Evolutionary conservation across 2,888 invertebrate species (phyloP).

Genomic region (Glyphotaelius pellucidus): DNA sequence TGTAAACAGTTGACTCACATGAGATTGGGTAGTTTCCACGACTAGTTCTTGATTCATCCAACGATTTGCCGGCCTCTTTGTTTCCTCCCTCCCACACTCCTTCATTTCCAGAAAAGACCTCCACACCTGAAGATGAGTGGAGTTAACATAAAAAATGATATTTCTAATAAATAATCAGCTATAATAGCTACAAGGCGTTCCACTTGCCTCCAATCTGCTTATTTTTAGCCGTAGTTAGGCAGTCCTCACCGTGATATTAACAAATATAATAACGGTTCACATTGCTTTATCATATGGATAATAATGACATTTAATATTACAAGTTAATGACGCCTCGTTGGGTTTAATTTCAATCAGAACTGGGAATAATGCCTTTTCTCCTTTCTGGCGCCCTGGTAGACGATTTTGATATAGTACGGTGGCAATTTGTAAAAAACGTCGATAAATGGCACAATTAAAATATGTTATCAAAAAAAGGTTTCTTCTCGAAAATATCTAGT

Average conservation of each 20-base stretch:
- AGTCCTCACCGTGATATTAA: not conserved
- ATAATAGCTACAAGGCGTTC: not conserved
- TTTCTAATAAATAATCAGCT: not conserved
- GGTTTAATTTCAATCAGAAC: constrained; percentile 25
- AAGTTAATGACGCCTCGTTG: constrained; percentile 31
- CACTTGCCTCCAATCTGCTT: not conserved
- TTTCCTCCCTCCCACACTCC: too few species aligned
- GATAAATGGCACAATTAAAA: not conserved
- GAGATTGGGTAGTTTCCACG: too few species aligned
- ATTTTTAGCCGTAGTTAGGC: not conserved
- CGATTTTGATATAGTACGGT: not conserved
- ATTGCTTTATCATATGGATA: not conserved
- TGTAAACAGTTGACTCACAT: too few species aligned
- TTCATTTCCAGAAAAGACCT: too few species aligned
- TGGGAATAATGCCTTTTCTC: constrained; percentile 15
- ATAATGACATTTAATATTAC: constrained; percentile 42
- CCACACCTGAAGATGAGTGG: too few species aligned
- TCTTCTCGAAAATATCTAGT: not conserved
- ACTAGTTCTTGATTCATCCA: too few species aligned
- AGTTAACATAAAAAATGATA: not conserved
- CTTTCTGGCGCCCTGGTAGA: not conserved
- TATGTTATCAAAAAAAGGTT: not conserved
- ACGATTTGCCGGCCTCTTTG: too few species aligned
- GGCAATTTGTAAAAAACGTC: not conserved
- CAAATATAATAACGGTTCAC: not conserved